These are phyloP conservation scores for Tethya wilhelma DNA, from an alignment of 37 sponge, comb jelly and placozoan genomes.

Conservation along the genomic window DNA sequence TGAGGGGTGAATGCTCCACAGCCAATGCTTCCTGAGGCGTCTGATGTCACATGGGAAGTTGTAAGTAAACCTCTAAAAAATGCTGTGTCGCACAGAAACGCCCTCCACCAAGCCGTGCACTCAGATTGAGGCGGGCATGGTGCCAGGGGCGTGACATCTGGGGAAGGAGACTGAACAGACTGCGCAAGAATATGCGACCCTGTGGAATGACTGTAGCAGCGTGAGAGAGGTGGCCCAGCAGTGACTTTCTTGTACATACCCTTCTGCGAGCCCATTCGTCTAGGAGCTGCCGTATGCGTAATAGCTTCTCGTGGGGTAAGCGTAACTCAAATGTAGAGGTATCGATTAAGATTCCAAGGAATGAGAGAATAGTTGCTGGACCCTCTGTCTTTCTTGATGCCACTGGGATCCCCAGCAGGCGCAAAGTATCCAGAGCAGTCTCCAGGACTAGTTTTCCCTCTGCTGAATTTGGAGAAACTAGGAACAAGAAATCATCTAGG, in stretches of 20 bases:
- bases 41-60: neutral
- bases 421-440: neutral
- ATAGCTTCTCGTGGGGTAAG: neutral
- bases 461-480: neutral
- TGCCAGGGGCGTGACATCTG: neutral
- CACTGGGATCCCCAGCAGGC: neutral
- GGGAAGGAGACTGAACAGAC: neutral
- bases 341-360: neutral
- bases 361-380: neutral
- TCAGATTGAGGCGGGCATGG: neutral
- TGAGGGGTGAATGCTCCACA: neutral
- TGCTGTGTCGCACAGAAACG: neutral
- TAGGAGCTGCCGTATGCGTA: neutral
- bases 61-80: neutral
- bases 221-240: conserved; percentile 11
- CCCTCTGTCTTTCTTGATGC: neutral
- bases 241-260: neutral
- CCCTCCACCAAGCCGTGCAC: neutral
- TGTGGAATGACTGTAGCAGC: neutral
- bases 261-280: neutral
- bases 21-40: neutral
- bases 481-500: conserved; percentile 15
- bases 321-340: neutral
- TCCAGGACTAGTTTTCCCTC: neutral
- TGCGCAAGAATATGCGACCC: conserved; percentile 2